Base-by-base conservation (phyloP, 2,888 invertebrate genomes). In the Tipula unca region DNA sequence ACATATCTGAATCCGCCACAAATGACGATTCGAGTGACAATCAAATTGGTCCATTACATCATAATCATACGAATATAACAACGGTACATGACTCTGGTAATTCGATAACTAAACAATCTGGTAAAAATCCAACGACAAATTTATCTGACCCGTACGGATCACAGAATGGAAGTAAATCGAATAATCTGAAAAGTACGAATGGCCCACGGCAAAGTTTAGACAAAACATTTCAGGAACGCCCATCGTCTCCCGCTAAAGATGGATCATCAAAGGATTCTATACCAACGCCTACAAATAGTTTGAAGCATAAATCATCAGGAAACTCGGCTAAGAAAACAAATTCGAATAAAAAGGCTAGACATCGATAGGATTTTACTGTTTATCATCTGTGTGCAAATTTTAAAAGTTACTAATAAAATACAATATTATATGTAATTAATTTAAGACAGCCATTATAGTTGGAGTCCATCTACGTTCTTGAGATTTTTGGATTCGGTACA, bases 1-100 rank as follows among this genome's bases (percentile, higher is more conserved):
- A 97, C n/a, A 69, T 69, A 91, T 95, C 96, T 82, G 97, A 97
- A 91, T 96, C 96, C 14, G 96, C 96, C 90, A 95, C 95, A 86
- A 94, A 94, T 91, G 94, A 95, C 90, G 94, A 95, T 91, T 94
- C 94, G 87, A 93, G 94, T 89, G 93, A 95, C 90, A 93, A 94
- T 90, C 93, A 95, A 92, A 92, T 93, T 69, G 92, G 92, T 87
- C 89, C 92, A 29, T 20, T 85, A 54, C 90, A 90, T 54, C 87
- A 91, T 84, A 92, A 91, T 87, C 91, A 92, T 87, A 48, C 85
- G 32, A 89, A 90, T 82, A 90, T 89, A 39, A 90, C 90, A 35
- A 91, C 90, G 0, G 89, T 90, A 0, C 90, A 91, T 86, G 90
- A 91, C 84, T 36, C 48, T 29, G 5, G n/a, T 20, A 82, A 13